These are phyloP conservation scores for Heteropelma amictum DNA, from an alignment of 2,888 invertebrate genomes.

Conservation along the genomic window DNA sequence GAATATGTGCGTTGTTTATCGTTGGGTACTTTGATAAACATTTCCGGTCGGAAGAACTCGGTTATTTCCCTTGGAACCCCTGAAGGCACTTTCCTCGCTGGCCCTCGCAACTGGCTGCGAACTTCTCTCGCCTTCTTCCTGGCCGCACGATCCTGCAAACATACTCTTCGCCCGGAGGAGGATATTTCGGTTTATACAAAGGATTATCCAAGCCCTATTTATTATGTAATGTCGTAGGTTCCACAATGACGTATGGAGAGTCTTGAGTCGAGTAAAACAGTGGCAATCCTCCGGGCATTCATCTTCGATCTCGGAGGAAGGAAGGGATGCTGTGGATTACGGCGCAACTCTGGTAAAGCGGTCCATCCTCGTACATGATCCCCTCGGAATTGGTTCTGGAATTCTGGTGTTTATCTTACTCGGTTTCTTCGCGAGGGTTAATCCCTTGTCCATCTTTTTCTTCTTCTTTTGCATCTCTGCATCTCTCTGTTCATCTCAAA, in stretches of 20 bases:
- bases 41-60: constrained; percentile 1
- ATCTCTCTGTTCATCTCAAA: no score
- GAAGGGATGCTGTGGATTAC: neutral
- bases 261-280: no score
- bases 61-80: constrained; percentile 29
- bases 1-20: neutral
- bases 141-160: neutral
- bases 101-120: neutral
- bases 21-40: constrained; percentile 1
- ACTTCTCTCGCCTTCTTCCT: neutral
- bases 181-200: no score
- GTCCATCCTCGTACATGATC: constrained; percentile 23
- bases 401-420: constrained; percentile 2
- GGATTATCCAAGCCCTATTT: no score
- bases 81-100: neutral
- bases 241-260: no score
- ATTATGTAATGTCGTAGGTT: no score
- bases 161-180: neutral
- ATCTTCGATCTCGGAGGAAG: neutral
- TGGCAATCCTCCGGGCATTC: neutral
- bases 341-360: neutral
- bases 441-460: neutral
- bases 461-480: neutral
- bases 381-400: constrained; percentile 24
- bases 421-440: neutral